Evolutionary conservation across 1,140 invertebrate species (phyloP), one percentile per base, ranked within the genome.

Genomic region (Spodoptera litura): DNA sequence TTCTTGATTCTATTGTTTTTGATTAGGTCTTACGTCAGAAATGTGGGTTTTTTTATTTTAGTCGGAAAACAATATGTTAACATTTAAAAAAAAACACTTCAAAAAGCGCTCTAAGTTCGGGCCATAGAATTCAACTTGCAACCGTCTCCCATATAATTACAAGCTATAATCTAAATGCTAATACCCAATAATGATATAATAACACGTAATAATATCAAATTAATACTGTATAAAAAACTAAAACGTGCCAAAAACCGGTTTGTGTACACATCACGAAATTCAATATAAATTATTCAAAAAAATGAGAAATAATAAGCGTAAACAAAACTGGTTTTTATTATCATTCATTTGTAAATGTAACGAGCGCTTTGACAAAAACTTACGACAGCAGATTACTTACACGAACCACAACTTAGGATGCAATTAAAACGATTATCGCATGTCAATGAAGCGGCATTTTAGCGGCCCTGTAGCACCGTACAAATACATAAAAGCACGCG

Each of bases 171-270:
- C 35, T 8, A 12, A 61, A 25, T 49, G n/a, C 10, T 44, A 66
- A 49, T 66, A 15, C 4, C 38, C 15, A 49, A 49, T 20, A 66
- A 66, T 66, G 9, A 66, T 25, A 49, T 49, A 11, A 66, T 66
- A 49, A 62, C 59, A 62, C 59, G 10, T 62, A 62, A 62, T 61
- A 61, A 61, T 62, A 62, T 59, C 20, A 66, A 66, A 66, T 51
- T 20, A 25, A 66, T 49, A 8, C 38, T 3, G 10, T 31, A 31
- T 5, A 66, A 49, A 64, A 66, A 66, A 66, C n/a, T 25, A 11
- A 49, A 44, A 20, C 62, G 62, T 66, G 6, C 10, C 38, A 15
- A n/a, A 66, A 66, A 66, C 62, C 38, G 20, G 35, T 64, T 64
- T 12, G 38, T 20, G 58, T 13, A 61, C 38, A 44, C 38, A 20